Percentiles rank a stretch among this genome's conserved stretches.
These are phyloP conservation scores for Steromphala cineraria DNA, from an alignment of 2,888 invertebrate genomes.

Conservation along the genomic window DNA sequence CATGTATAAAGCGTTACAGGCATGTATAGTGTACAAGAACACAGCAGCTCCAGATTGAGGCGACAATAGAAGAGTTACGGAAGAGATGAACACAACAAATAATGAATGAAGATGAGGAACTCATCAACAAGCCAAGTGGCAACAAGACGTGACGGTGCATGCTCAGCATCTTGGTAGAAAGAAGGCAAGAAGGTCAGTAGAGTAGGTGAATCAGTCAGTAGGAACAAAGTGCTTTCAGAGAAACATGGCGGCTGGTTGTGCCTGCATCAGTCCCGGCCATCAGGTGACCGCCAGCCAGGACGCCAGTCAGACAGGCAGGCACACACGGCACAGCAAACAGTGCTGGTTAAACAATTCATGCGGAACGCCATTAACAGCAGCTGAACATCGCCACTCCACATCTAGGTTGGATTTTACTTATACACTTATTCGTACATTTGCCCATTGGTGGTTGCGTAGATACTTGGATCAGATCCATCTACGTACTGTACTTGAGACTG, in stretches of 20 bases:
- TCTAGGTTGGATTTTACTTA: constrained; percentile 50
- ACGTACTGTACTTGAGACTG: constrained; percentile 82
- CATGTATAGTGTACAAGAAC: not conserved
- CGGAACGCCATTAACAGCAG: constrained; percentile 26
- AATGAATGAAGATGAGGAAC: not conserved
- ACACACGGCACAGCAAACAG: not conserved
- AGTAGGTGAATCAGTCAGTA: constrained; percentile 13
- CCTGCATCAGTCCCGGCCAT: not conserved
- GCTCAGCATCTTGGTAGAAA: not conserved
- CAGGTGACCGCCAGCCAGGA: not conserved
- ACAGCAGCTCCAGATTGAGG: constrained; percentile 18
- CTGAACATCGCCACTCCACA: constrained; percentile 48
- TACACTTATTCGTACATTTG: constrained; percentile 79
- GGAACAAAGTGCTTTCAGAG: constrained; percentile 12
- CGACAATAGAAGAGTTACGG: not conserved
- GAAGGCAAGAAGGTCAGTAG: not conserved
- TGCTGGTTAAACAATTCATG: constrained; percentile 23
- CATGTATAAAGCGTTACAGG: constrained; percentile 1
- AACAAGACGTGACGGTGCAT: not conserved
- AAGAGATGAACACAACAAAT: constrained; percentile 9
- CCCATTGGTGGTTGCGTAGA: constrained; percentile 80
- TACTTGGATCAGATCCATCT: constrained; percentile 80
- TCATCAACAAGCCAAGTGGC: constrained; percentile 6
- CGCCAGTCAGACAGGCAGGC: not conserved
- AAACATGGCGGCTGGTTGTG: not conserved